Conservation (phyloP, 2,797 vertebrate genomes). For the Salmo trutta region DNA sequence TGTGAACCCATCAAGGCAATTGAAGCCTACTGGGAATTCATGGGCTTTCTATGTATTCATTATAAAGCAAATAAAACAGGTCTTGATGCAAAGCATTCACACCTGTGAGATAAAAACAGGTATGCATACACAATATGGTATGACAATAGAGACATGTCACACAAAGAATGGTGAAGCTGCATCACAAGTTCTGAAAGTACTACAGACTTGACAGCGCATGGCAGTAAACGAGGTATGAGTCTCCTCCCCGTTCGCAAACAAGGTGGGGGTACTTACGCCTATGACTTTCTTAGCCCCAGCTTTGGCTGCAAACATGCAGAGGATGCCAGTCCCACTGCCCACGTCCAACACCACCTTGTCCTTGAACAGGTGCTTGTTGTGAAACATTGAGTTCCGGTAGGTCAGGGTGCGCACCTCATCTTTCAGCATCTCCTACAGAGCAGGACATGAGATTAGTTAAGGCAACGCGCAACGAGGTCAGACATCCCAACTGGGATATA, state of each 20-base stretch:
- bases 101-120: too few relatives aligned
- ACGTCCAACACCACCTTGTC: slow-evolving; percentile 95
- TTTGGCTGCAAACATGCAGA: slow-evolving; percentile 95
- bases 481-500: neutral
- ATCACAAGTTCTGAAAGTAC: too few relatives aligned
- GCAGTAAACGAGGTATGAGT: too few relatives aligned
- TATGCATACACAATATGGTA: too few relatives aligned
- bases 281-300: slow-evolving; percentile 92
- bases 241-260: too few relatives aligned
- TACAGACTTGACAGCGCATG: too few relatives aligned
- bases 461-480: neutral
- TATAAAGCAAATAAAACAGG: neutral
- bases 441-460: neutral
- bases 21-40: neutral
- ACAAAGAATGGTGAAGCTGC: neutral
- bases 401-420: slow-evolving; percentile 94
- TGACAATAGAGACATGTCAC: too few relatives aligned
- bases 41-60: neutral
- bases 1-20: neutral
- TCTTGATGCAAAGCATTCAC: too few relatives aligned
- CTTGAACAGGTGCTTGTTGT: slow-evolving; percentile 95
- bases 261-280: slow-evolving; percentile 74
- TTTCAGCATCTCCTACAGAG: slow-evolving; percentile 90
- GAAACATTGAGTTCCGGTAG: slow-evolving; percentile 95
- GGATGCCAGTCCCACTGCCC: slow-evolving; percentile 92